Conservation (phyloP, 2,113 vertebrate species). For the rat (Rattus norvegicus) region GRCr8 NC_086020.1:251678001-251678500, state of each 20-base stretch:
- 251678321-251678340: conserved; percentile 78
- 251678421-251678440: conserved; percentile 77
- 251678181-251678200: conserved; percentile 46
- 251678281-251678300: conserved; percentile 67
- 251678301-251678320: conserved; percentile 75
- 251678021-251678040: conserved; percentile 42
- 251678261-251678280: conserved; percentile 81
- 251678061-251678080: conserved; percentile 24
- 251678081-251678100: conserved; percentile 45
- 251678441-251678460: conserved; percentile 73
- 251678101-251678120: not conserved
- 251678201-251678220: conserved; percentile 75
- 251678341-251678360: conserved; percentile 75
- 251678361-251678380: conserved; percentile 78
- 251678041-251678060: not conserved
- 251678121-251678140: conserved; percentile 10
- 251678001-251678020: not conserved
- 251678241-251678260: not conserved
- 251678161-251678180: conserved; percentile 48
- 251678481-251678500: conserved; percentile 74
- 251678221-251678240: conserved; percentile 69
- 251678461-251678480: conserved; percentile 73
- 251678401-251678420: conserved; percentile 79
- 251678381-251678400: conserved; percentile 77
- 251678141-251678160: conserved; percentile 56